These are phyloP conservation scores for Pedicia rivosa DNA, from an alignment of 2,888 invertebrate genomes.

Conservation along the genomic window DNA sequence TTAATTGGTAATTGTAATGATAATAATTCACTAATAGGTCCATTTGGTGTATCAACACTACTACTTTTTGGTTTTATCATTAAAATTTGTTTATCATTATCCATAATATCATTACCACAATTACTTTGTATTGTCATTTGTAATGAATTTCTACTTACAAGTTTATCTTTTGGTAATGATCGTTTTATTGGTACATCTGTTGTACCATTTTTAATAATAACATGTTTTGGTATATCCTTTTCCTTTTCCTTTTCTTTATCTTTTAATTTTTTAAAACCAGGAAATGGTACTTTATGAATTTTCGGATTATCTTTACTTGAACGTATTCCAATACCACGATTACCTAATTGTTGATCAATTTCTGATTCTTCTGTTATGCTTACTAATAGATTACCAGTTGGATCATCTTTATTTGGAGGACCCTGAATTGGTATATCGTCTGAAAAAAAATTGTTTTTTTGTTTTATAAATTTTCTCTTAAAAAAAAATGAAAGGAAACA, in stretches of 20 bases:
- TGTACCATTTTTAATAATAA: constrained; percentile 10
- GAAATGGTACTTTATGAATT: constrained; percentile 29
- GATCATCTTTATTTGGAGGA: constrained; percentile 17
- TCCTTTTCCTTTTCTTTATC: constrained; percentile 20
- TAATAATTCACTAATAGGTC: constrained; percentile 19
- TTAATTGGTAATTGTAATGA: constrained; percentile 26
- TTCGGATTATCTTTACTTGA: constrained; percentile 31
- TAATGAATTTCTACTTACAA: constrained; percentile 3
- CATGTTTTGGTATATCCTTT: constrained; percentile 11
- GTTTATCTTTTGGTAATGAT: constrained; percentile 9
- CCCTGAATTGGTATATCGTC: constrained; percentile 81
- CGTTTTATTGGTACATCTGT: constrained; percentile 6
- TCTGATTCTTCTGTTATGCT: constrained; percentile 29
- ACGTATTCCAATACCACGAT: constrained; percentile 25
- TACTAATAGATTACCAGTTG: constrained; percentile 22
- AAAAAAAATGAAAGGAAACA: not conserved
- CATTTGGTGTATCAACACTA: not conserved
- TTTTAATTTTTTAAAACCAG: constrained; percentile 30
- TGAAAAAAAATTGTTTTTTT: constrained; percentile 31
- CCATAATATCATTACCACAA: not conserved
- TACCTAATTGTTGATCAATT: constrained; percentile 16
- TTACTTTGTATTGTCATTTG: constrained; percentile 1
- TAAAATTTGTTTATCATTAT: constrained; percentile 1
- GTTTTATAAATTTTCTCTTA: not conserved
- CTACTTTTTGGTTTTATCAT: not conserved